phyloP scores from a whole-genome alignment of 2,113 vertebrate species.

The Brachypteracias leptosomus region DNA sequence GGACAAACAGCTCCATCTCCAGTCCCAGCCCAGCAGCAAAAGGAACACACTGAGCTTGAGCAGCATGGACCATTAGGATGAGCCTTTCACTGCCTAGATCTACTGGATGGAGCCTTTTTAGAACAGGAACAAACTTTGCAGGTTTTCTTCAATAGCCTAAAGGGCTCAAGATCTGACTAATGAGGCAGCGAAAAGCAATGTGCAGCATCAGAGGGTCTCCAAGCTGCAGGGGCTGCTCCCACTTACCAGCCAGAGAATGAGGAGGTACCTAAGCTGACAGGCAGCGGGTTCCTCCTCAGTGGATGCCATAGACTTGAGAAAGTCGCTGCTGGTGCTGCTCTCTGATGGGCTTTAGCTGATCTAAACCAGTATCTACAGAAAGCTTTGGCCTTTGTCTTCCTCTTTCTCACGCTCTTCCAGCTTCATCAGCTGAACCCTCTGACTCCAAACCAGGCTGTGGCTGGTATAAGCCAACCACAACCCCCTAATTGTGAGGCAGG shows the following conservation, averaged over 20 bases:
- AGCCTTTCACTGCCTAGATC: neutral
- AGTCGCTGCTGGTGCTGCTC: fast-evolving
- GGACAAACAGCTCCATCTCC: neutral
- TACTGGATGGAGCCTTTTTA: fast-evolving
- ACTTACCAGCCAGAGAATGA: neutral
- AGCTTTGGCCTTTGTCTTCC: neutral
- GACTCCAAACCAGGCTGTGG: neutral
- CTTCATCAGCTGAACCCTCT: neutral
- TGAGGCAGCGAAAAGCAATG: fast-evolving
- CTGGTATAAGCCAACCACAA: neutral
- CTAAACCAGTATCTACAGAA: neutral
- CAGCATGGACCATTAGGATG: fast-evolving
- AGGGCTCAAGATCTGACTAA: neutral
- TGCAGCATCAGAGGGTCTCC: neutral
- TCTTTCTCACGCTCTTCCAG: neutral
- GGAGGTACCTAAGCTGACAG: neutral
- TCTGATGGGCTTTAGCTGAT: neutral
- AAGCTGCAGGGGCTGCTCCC: neutral
- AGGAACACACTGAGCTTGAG: fast-evolving
- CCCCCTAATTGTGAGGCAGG: neutral
- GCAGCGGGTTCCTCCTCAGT: neutral
- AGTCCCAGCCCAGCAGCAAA: neutral
- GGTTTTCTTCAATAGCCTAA: neutral
- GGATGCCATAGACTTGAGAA: fast-evolving
- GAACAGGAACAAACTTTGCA: neutral